phyloP scores from a whole-genome alignment of 2,797 vertebrate species.

The Enteromius paludinosus region DNA sequence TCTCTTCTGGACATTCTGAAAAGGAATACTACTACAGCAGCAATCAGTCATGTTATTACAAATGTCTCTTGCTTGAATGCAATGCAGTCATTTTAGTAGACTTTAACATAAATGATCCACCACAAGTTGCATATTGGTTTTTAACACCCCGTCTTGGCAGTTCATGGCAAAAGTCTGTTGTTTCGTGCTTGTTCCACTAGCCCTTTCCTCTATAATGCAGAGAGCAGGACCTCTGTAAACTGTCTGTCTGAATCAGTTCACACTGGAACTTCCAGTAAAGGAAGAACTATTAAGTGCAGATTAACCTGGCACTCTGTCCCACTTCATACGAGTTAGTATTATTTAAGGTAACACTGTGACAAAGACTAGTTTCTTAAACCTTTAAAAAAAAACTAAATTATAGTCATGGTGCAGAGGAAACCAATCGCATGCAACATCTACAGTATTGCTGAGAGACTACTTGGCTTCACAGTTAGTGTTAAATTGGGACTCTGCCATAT shows the following conservation, averaged over 20 bases:
- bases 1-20: not conserved
- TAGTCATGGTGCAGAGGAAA: slow-evolving; percentile 41
- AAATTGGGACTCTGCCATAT: not conserved
- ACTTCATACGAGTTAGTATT: slow-evolving; percentile 18
- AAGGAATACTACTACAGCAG: not conserved
- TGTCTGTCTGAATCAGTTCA: not conserved
- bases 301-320: slow-evolving; percentile 8
- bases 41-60: not conserved
- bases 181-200: slow-evolving; percentile 25
- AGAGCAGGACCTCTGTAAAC: not conserved
- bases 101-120: not conserved
- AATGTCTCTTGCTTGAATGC: not conserved
- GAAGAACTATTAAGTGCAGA: not conserved
- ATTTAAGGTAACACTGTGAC: slow-evolving; percentile 46
- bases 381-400: slow-evolving; percentile 21
- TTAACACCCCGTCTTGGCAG: not conserved
- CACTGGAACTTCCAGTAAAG: slow-evolving; percentile 11
- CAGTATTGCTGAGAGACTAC: slow-evolving; percentile 30
- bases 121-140: slow-evolving; percentile 8
- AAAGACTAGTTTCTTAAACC: slow-evolving; percentile 34
- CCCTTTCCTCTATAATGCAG: slow-evolving; percentile 25
- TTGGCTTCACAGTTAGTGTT: slow-evolving; percentile 33
- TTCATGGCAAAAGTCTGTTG: slow-evolving; percentile 13
- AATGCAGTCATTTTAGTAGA: not conserved
- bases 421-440: slow-evolving; percentile 52